Evolutionary conservation across 2,888 invertebrate species (phyloP).

Genomic region (Morpho achilles): DNA sequence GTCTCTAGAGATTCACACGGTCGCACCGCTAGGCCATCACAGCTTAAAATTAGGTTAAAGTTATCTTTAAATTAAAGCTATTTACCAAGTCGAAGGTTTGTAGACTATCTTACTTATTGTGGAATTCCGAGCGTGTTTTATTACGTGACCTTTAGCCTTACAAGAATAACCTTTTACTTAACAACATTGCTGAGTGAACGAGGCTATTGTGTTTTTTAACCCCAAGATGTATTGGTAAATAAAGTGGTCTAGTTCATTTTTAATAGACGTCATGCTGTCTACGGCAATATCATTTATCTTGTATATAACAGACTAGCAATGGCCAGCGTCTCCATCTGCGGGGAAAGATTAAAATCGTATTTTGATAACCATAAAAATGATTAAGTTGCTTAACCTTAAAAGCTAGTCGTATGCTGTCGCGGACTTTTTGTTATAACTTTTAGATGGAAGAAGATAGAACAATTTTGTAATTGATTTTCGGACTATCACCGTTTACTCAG

Average conservation of each 20-base stretch:
- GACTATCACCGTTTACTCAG: no score
- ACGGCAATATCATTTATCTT: not conserved
- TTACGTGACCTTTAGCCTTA: conserved; percentile 25
- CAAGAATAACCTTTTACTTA: conserved; percentile 26
- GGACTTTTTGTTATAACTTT: no score
- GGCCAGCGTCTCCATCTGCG: no score
- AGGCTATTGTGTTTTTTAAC: conserved; percentile 17
- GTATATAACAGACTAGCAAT: not conserved
- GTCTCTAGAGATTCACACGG: no score
- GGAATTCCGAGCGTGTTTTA: conserved; percentile 18
- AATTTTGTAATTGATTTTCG: no score
- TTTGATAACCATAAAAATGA: no score
- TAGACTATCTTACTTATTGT: conserved; percentile 4
- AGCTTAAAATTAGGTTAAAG: no score
- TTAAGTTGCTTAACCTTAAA: no score
- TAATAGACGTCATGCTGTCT: conserved; percentile 16
- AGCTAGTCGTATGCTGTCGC: no score
- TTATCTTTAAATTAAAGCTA: not conserved
- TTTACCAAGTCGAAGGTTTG: conserved; percentile 14
- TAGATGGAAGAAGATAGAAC: no score
- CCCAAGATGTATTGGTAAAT: conserved; percentile 12
- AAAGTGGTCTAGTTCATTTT: conserved; percentile 13
- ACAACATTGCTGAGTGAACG: conserved; percentile 17
- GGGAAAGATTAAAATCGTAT: no score
- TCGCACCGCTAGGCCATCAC: no score